These are phyloP conservation scores for Lontra canadensis DNA, from an alignment of 2,113 vertebrate genomes.

Conservation along the genomic window DNA sequence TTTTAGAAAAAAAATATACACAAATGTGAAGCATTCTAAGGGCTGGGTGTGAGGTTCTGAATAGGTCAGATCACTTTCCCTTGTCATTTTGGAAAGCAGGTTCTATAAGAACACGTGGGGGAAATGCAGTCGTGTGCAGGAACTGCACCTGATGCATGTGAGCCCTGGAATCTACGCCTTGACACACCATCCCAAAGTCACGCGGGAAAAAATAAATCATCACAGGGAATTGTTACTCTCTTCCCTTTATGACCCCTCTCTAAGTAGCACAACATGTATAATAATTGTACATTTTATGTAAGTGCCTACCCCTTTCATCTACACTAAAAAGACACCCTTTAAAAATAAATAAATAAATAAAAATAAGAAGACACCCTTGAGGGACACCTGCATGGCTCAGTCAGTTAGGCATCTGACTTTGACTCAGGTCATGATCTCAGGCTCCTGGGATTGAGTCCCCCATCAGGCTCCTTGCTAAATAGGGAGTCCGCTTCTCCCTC, in stretches of 20 bases:
- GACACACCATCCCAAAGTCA: not conserved
- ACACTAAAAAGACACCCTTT: not conserved
- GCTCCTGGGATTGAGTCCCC: not conserved
- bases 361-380: not conserved
- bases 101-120: not conserved
- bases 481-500: not conserved
- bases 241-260: not conserved
- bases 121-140: fast-evolving
- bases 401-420: not conserved
- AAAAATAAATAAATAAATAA: too few species aligned
- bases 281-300: not conserved
- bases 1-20: not conserved
- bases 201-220: not conserved
- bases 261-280: not conserved
- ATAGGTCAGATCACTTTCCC: not conserved
- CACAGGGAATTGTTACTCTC: not conserved
- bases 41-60: not conserved
- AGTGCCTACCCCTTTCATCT: not conserved
- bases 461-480: not conserved
- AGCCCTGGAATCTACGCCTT: not conserved
- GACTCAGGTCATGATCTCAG: not conserved
- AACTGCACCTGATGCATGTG: fast-evolving
- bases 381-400: not conserved
- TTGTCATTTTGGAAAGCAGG: not conserved
- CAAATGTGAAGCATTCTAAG: not conserved